Percentiles rank a stretch among this genome's conserved stretches.
phyloP scores from a whole-genome alignment of 2,113 vertebrate species.

The Cathartes aura region DNA sequence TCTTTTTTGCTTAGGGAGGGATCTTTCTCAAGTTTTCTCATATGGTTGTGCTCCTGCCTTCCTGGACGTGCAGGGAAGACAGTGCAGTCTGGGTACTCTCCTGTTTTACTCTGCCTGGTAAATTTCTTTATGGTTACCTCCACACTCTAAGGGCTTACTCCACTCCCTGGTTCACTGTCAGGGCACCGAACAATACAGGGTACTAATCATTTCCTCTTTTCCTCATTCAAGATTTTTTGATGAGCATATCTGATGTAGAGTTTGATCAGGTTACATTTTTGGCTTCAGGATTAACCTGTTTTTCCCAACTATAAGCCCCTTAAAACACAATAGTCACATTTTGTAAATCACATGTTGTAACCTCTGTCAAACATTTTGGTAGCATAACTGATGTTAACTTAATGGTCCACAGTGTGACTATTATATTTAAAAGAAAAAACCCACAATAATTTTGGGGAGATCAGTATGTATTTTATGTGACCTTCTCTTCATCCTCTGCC shows the following conservation, averaged over 20 bases:
- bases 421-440: background rate
- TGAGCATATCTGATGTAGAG: background rate
- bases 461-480: background rate
- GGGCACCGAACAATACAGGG: rapidly evolving
- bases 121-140: background rate
- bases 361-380: background rate
- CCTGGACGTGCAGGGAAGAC: background rate
- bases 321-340: background rate
- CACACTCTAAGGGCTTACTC: background rate
- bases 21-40: background rate
- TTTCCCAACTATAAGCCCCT: background rate
- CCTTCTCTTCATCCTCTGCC: background rate
- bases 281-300: background rate
- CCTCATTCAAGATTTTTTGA: background rate
- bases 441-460: background rate
- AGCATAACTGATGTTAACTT: background rate
- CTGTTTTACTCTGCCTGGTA: background rate
- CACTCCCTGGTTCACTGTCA: background rate
- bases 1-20: background rate
- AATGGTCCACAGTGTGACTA: background rate
- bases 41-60: background rate
- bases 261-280: background rate
- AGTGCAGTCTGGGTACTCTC: background rate
- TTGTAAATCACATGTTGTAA: background rate
- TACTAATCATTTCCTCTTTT: background rate